Conservation (phyloP, 2,797 vertebrate species). For the Epinephelus coioides region DNA sequence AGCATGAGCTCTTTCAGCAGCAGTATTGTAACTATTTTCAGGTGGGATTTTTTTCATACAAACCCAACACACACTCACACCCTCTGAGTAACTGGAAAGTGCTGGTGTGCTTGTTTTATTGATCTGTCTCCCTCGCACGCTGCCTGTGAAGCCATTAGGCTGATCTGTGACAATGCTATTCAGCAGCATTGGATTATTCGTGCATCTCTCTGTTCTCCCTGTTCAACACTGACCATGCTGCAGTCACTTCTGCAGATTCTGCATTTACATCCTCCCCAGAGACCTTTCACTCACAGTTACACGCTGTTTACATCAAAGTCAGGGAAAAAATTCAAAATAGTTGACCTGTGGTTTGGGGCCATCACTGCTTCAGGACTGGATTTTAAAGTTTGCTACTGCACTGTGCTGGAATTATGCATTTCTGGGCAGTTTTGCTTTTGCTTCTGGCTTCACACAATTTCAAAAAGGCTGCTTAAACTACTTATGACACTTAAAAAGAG, state of each 20-base stretch:
- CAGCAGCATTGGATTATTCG: slow-evolving; percentile 2
- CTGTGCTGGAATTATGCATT: slow-evolving; percentile 20
- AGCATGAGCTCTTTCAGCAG: slow-evolving; percentile 2
- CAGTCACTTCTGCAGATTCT: slow-evolving; percentile 12
- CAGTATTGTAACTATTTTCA: background rate
- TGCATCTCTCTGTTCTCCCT: background rate
- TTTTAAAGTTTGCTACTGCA: slow-evolving; percentile 24
- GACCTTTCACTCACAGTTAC: slow-evolving; percentile 18
- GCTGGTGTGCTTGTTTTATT: slow-evolving; percentile 36
- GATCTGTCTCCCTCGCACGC: slow-evolving; percentile 27
- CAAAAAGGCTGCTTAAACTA: slow-evolving; percentile 18
- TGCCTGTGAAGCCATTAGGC: slow-evolving; percentile 23
- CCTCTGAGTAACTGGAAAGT: background rate
- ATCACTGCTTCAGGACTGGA: slow-evolving; percentile 7
- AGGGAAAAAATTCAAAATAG: slow-evolving; percentile 12
- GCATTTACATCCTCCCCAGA: slow-evolving; percentile 28
- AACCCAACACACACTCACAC: background rate
- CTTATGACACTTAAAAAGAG: slow-evolving; percentile 26
- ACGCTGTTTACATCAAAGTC: slow-evolving; percentile 49
- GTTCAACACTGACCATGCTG: background rate
- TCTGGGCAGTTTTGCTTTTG: slow-evolving; percentile 19
- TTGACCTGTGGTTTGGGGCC: slow-evolving; percentile 14
- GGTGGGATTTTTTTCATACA: background rate
- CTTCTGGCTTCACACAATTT: slow-evolving; percentile 30
- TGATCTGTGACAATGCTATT: slow-evolving; percentile 25